Evolutionary conservation across 2,113 vertebrate species (phyloP).

Genomic region (Coryphaenoides rupestris): DNA sequence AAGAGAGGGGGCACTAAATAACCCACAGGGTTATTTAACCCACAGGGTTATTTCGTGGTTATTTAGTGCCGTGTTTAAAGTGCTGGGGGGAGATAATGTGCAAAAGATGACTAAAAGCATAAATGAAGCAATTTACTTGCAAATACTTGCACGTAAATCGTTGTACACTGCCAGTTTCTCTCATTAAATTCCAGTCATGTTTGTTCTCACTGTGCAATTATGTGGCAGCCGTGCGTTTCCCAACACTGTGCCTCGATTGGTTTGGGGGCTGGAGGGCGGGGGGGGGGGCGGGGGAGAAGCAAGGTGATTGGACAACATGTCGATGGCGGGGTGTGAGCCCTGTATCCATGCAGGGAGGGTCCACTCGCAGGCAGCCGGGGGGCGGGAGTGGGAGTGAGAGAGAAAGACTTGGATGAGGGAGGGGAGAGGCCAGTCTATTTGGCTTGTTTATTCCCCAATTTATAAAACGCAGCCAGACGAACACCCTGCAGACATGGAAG

Average conservation of each 20-base stretch:
- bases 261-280: constrained; percentile 34
- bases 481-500: neutral
- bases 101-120: neutral
- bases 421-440: constrained; percentile 16
- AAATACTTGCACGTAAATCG: too few species aligned
- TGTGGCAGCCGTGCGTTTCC: constrained; percentile 51
- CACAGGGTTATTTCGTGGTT: too few species aligned
- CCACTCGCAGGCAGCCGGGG: constrained; percentile 45
- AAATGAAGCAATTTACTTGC: constrained; percentile 5
- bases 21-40: too few species aligned
- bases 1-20: too few species aligned
- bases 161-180: too few species aligned
- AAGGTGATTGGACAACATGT: constrained; percentile 69
- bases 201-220: constrained; percentile 65
- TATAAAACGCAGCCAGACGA: constrained; percentile 1
- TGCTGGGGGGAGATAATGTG: neutral
- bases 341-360: constrained; percentile 71
- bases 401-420: too few species aligned
- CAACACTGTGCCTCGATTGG: constrained; percentile 55
- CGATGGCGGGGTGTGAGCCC: constrained; percentile 63
- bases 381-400: constrained; percentile 29
- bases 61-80: too few species aligned
- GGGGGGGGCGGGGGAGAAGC: constrained; percentile 47
- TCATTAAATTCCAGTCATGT: constrained; percentile 72
- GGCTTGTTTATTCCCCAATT: constrained; percentile 19